These are phyloP conservation scores for Pelosia muscerda DNA, from an alignment of 2,888 invertebrate genomes.

Conservation along the genomic window DNA sequence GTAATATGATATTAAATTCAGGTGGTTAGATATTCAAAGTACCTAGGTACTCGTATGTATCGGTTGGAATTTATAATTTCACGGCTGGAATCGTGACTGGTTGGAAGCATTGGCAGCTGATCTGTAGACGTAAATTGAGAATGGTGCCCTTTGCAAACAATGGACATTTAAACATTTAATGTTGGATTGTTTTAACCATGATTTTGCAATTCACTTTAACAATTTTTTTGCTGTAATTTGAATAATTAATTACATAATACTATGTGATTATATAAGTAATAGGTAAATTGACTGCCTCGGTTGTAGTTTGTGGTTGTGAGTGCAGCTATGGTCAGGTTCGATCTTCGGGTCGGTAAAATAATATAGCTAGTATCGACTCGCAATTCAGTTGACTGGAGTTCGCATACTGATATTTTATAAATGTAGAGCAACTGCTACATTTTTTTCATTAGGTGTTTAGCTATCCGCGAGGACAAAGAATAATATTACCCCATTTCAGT, in stretches of 20 bases:
- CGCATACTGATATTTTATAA: no score
- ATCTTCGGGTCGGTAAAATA: background rate
- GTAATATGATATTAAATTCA: background rate
- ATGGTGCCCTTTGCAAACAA: conserved; percentile 46
- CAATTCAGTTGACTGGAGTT: no score
- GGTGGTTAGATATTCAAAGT: background rate
- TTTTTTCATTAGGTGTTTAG: no score
- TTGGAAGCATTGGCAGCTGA: conserved; percentile 19
- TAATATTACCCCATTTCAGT: no score
- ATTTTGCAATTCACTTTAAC: background rate
- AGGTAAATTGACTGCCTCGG: background rate
- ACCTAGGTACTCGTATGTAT: background rate
- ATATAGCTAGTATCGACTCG: no score
- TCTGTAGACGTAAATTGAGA: conserved; percentile 42
- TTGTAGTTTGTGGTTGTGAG: background rate
- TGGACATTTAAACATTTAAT: conserved; percentile 36
- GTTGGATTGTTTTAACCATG: conserved; percentile 11
- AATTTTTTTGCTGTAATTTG: background rate
- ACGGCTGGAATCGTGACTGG: conserved; percentile 39
- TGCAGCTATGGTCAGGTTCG: background rate
- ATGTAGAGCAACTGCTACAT: no score
- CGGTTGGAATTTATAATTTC: conserved; percentile 15
- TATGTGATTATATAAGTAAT: background rate
- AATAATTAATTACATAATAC: background rate
- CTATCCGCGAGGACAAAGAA: no score